These are phyloP conservation scores for Crotalus adamanteus DNA, from an alignment of 2,797 vertebrate species.

Conservation along the genomic window DNA sequence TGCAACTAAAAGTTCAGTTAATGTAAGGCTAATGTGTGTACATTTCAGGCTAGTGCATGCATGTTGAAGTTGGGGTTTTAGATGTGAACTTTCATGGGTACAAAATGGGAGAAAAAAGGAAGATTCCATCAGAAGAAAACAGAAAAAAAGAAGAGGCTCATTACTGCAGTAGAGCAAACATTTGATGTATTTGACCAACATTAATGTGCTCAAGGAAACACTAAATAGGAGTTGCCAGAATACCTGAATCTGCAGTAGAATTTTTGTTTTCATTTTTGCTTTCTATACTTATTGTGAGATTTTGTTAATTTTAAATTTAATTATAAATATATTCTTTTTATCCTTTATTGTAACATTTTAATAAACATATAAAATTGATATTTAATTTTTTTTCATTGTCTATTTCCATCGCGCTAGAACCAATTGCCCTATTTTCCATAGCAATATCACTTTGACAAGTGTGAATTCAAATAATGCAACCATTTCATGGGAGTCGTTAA, in stretches of 20 bases:
- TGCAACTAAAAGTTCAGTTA: background rate
- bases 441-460: background rate
- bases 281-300: background rate
- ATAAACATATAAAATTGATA: background rate
- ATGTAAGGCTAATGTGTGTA: background rate
- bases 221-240: background rate
- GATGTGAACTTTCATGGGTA: background rate
- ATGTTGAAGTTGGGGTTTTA: background rate
- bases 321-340: background rate
- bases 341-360: background rate
- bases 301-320: background rate
- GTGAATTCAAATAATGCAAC: background rate
- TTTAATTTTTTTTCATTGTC: background rate
- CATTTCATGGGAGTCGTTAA: background rate
- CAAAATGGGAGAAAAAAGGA: background rate
- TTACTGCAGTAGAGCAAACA: background rate
- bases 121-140: background rate
- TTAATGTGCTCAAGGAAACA: background rate
- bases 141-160: background rate
- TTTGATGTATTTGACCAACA: background rate
- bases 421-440: background rate
- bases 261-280: background rate
- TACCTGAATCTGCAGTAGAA: background rate
- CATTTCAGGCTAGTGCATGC: background rate
- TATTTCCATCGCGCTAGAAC: background rate